Evolutionary conservation across 2,888 invertebrate species (phyloP), one percentile per base, ranked within the genome.

Genomic region (Tetragonisca angustula): DNA sequence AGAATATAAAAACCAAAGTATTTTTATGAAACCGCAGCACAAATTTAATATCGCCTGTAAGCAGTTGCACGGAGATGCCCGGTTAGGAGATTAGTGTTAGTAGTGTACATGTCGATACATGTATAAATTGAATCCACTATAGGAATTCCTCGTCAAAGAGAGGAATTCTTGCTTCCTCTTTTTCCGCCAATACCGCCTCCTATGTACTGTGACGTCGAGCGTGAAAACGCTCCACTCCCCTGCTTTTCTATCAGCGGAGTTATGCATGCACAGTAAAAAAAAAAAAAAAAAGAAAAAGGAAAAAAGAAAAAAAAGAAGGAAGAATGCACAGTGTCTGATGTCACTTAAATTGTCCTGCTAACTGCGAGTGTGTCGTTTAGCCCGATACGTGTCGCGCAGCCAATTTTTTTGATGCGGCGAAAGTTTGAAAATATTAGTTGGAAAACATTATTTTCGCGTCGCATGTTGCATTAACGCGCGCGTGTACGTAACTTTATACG

Each of bases 81-180:
- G 32, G 69, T 2, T 27, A 54, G 61, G 24, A 67, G 79, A 79
- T 73, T 79, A 71, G 84, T 80, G 75, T 77, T 76, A 64, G 84
- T 74, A 36, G 43, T 36, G 75, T 77, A 74, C 71, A 85, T 56
- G 70, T 27, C 74, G 80, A 77, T 85, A 79, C 84, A 74, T 75
- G 74, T 80, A 84, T 85, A 85, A 85, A 84, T 85, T 85, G 85
- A 84, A 85, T 80, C 74, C 84, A 77, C 74, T 85, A 84, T 76
- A 84, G 84, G 87, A 88, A 88, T 87, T 87, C 87, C 87, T 89
- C 89, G 90, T 90, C 91, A 90, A 92, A 92, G 91, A 87, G 89
- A 86, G 89, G 88, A 90, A 91, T 87, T 88, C 81, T 81, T 81
- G 76, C 78, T 75, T 75, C 76, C 82, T 79, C 86, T 89, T 83